Percentiles rank a stretch among this genome's conserved stretches.
Evolutionary conservation across 2,888 invertebrate genomes (phyloP).

Genomic region (Agapostemon virescens): DNA sequence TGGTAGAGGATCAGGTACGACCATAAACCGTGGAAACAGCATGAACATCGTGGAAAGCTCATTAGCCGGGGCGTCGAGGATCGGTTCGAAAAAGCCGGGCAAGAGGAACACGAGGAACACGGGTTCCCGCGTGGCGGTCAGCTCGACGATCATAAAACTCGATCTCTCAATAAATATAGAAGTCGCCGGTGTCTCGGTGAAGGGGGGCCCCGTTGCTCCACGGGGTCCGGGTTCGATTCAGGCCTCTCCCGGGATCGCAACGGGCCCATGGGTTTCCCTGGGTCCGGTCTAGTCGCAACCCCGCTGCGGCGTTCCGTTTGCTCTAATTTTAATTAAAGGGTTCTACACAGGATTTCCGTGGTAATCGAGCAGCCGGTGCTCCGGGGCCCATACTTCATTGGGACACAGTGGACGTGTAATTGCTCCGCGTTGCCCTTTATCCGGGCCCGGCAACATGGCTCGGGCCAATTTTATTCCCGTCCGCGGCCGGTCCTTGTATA

Average conservation of each 20-base stretch:
- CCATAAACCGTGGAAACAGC: background rate
- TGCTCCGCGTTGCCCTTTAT: conserved; percentile 60
- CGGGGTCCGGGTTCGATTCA: conserved; percentile 68
- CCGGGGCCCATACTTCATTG: conserved; percentile 57
- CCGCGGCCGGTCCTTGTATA: conserved; percentile 45
- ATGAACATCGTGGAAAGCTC: background rate
- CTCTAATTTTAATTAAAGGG: conserved; percentile 76
- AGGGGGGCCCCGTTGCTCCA: conserved; percentile 42
- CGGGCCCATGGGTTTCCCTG: conserved; percentile 60
- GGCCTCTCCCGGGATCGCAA: background rate
- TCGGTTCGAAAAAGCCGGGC: background rate
- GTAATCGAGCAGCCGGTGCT: conserved; percentile 60
- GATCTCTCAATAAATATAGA: conserved; percentile 66
- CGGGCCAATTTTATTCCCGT: conserved; percentile 55
- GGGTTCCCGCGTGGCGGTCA: conserved; percentile 13
- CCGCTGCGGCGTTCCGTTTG: conserved; percentile 73
- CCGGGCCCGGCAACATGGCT: conserved; percentile 54
- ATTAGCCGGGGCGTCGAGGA: conserved; percentile 6
- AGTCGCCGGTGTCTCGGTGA: conserved; percentile 43
- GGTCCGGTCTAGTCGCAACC: conserved; percentile 65
- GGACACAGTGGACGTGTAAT: conserved; percentile 62
- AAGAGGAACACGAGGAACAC: conserved; percentile 10
- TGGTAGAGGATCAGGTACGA: background rate
- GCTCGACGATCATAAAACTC: conserved; percentile 57
- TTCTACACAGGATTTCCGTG: conserved; percentile 67